A percentile compares a stretch with the other conserved stretches of the same genome.
These are phyloP conservation scores for Coregonus clupeaformis DNA, from an alignment of 2,113 vertebrate genomes.

Conservation along the genomic window DNA sequence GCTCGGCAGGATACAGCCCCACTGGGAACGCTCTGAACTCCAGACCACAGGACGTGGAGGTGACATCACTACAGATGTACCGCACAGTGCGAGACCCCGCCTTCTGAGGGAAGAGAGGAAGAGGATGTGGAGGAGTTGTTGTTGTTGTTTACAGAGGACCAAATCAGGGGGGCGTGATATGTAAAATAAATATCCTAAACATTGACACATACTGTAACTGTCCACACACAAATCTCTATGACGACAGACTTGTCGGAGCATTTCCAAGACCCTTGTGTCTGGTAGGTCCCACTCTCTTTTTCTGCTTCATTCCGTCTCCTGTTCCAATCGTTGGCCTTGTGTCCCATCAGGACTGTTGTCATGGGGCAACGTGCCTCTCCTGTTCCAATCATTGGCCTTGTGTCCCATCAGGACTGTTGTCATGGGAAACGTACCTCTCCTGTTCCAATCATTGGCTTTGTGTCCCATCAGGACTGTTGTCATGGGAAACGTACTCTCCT, in stretches of 20 bases:
- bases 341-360: no score
- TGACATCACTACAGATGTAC: slow-evolving; percentile 74
- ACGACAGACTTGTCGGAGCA: background rate
- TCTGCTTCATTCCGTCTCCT: background rate
- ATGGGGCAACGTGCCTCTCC: no score
- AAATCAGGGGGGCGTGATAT: background rate
- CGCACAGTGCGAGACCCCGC: slow-evolving; percentile 34
- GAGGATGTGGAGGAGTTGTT: background rate
- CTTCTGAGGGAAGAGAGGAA: background rate
- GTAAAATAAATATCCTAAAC: background rate
- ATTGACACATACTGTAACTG: background rate
- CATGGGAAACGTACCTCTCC: no score
- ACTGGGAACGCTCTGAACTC: slow-evolving; percentile 58
- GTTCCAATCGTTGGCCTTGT: no score
- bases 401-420: no score
- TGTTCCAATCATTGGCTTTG: no score
- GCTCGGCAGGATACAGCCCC: slow-evolving; percentile 76
- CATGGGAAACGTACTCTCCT: no score
- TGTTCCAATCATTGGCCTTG: no score
- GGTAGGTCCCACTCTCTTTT: background rate
- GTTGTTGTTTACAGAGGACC: background rate
- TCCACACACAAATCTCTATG: no score
- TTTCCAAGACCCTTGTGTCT: background rate
- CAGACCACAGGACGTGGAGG: slow-evolving; percentile 59
- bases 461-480: no score